Percentiles rank a stretch among this genome's conserved stretches.
These are phyloP conservation scores for Eubasilissa regina DNA, from an alignment of 1,140 invertebrate genomes.

Conservation along the genomic window DNA sequence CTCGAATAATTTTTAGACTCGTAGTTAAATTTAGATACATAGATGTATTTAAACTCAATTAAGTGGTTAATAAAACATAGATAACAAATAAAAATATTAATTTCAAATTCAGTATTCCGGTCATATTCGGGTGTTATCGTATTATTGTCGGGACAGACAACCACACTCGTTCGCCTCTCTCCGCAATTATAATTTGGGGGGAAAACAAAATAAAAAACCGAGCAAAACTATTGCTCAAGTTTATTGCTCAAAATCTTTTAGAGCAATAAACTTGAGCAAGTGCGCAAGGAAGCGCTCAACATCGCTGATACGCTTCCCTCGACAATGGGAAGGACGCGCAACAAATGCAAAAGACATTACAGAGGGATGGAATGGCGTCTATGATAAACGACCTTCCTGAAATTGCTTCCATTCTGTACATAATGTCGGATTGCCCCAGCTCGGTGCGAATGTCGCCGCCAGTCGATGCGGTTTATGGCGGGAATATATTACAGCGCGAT, in stretches of 20 bases:
- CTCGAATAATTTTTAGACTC: no score
- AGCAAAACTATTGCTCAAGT: no score
- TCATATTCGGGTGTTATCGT: no score
- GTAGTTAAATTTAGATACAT: no score
- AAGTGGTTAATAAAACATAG: no score
- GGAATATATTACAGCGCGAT: not conserved
- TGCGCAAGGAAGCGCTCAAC: conserved; percentile 21
- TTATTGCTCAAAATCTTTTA: conserved; percentile 10
- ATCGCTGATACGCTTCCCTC: not conserved
- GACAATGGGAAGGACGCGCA: conserved; percentile 36
- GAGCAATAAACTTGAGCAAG: conserved; percentile 28
- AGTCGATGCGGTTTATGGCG: conserved; percentile 38
- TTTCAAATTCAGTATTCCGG: no score
- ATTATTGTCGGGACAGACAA: no score
- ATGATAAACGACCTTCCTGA: conserved; percentile 36
- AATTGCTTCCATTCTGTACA: conserved; percentile 30
- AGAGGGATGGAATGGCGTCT: conserved; percentile 6
- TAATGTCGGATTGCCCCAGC: conserved; percentile 8
- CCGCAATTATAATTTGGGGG: no score
- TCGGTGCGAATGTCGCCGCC: not conserved
- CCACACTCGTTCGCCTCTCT: no score
- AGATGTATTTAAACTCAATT: no score
- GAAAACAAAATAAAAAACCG: no score
- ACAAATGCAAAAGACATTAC: conserved; percentile 44
- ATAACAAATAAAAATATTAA: no score